phyloP scores from a whole-genome alignment of 2,888 invertebrate genomes.

The Eupithecia pulchellata region DNA sequence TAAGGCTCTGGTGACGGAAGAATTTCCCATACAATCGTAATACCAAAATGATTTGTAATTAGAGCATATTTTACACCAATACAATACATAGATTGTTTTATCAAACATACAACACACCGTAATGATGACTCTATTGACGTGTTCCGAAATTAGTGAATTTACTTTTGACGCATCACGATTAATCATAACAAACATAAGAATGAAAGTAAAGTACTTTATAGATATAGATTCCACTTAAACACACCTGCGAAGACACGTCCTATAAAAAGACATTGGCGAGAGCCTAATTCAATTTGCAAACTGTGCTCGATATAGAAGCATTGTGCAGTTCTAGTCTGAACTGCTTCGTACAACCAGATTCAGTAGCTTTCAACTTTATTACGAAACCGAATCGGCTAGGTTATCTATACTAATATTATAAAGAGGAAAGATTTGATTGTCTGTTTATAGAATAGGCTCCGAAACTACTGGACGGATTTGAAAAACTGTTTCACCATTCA shows the following conservation, averaged over 20 bases:
- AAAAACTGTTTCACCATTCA: too few relatives aligned
- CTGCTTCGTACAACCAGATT: conserved; percentile 8
- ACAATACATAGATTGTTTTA: too few relatives aligned
- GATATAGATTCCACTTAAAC: neutral
- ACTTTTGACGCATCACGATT: neutral
- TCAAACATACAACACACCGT: too few relatives aligned
- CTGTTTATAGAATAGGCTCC: too few relatives aligned
- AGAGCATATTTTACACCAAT: too few relatives aligned
- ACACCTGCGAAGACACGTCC: neutral
- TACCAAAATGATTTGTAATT: too few relatives aligned
- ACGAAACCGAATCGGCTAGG: neutral
- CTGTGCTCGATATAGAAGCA: conserved; percentile 16
- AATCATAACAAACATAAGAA: neutral
- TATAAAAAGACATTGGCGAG: conserved; percentile 15
- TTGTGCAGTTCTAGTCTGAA: conserved; percentile 23
- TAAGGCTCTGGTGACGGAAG: too few relatives aligned
- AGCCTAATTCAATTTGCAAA: conserved; percentile 20
- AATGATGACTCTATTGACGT: too few relatives aligned
- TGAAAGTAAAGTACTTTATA: neutral
- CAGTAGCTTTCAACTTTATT: conserved; percentile 5
- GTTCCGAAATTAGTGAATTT: neutral
- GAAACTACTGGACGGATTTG: too few relatives aligned
- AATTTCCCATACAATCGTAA: too few relatives aligned
- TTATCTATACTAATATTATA: too few relatives aligned
- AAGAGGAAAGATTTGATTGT: too few relatives aligned